A percentile compares a stretch with the other conserved stretches of the same genome.
These are phyloP conservation scores for Platerodrilus igneus DNA, from an alignment of 2,888 invertebrate species.

Conservation along the genomic window DNA sequence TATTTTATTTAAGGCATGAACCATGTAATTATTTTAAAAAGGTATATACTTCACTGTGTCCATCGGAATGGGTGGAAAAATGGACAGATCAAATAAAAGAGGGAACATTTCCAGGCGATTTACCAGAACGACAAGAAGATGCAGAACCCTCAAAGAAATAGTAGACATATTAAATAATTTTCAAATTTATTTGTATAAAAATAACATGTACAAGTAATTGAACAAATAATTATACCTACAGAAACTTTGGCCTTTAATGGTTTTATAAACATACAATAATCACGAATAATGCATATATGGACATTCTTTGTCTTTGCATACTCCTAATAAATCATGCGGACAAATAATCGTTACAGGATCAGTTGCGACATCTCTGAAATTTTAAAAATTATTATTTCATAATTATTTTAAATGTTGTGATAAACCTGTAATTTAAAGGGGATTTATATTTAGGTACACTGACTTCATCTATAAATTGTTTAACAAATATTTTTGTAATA, in stretches of 20 bases:
- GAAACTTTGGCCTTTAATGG: constrained; percentile 21
- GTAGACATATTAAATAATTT: constrained; percentile 9
- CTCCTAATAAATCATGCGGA: constrained; percentile 44
- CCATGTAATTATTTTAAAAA: constrained; percentile 63
- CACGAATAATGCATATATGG: constrained; percentile 38
- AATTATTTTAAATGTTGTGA: not conserved
- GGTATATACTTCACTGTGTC: constrained; percentile 56
- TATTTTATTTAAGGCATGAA: constrained; percentile 33
- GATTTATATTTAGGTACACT: constrained; percentile 39
- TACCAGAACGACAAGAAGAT: constrained; percentile 30
- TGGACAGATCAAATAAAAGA: constrained; percentile 58
- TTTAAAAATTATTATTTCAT: not conserved
- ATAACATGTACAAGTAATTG: constrained; percentile 4
- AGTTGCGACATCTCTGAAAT: constrained; percentile 30
- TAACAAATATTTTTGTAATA: constrained; percentile 17
- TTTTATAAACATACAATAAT: too few relatives aligned
- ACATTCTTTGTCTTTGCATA: constrained; percentile 44
- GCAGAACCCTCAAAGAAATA: too few relatives aligned
- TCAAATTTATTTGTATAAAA: too few relatives aligned
- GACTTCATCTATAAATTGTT: constrained; percentile 5
- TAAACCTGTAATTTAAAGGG: constrained; percentile 38
- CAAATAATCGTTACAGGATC: constrained; percentile 43
- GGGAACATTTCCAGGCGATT: constrained; percentile 52
- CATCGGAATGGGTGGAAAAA: constrained; percentile 57
- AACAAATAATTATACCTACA: constrained; percentile 8